A percentile compares a stretch with the other conserved stretches of the same genome.
Evolutionary conservation across 2,888 invertebrate genomes (phyloP).

Genomic region (Leptinotarsa rubiginosa): DNA sequence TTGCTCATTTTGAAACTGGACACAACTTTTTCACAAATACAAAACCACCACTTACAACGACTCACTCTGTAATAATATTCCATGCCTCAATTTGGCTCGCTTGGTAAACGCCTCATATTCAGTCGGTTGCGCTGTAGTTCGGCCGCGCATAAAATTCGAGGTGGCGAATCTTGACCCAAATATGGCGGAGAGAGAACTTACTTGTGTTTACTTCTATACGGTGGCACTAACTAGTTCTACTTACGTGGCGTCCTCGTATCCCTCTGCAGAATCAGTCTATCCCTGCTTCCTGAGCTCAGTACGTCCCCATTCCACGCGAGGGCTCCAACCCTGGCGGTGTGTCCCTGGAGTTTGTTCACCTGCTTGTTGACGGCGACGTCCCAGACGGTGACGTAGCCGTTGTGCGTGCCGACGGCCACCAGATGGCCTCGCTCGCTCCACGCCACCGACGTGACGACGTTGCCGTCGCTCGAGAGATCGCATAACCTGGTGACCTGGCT

Average conservation of each 20-base stretch:
- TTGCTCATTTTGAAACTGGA: no score
- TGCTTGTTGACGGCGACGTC: constrained; percentile 95
- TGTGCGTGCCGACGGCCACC: constrained; percentile 98
- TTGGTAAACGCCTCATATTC: no score
- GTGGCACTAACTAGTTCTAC: constrained; percentile 51
- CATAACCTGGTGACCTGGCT: constrained; percentile 94
- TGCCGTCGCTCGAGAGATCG: constrained; percentile 92
- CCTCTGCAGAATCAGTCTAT: constrained; percentile 91
- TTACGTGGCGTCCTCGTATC: constrained; percentile 88
- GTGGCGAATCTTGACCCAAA: no score
- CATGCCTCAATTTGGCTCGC: no score
- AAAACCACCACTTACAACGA: no score
- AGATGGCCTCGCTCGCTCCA: constrained; percentile 98
- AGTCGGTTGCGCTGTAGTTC: no score
- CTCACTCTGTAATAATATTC: no score
- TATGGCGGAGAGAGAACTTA: no score
- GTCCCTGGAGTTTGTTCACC: constrained; percentile 90
- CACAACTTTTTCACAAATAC: no score
- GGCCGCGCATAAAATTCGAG: no score
- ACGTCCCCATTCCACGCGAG: constrained; percentile 98
- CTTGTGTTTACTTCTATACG: no score
- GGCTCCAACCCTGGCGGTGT: constrained; percentile 92
- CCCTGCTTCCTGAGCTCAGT: constrained; percentile 93
- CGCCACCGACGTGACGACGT: constrained; percentile 97
- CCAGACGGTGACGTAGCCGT: constrained; percentile 98